Evolutionary conservation across 2,888 invertebrate genomes (phyloP).

Genomic region (Phengaris alcon): DNA sequence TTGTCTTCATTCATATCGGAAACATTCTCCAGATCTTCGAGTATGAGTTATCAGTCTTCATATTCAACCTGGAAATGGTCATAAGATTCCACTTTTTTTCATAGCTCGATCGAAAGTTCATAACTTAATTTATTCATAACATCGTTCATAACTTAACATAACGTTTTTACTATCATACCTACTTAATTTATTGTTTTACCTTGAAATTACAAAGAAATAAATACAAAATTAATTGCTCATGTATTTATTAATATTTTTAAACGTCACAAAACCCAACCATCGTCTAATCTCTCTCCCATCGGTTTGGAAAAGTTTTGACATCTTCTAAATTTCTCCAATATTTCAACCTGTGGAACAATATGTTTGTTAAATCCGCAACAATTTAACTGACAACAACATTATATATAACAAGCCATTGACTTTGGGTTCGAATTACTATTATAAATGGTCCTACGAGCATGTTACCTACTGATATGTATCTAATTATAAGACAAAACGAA

Average conservation of each 20-base stretch:
- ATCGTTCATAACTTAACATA: no score
- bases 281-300: constrained; percentile 69
- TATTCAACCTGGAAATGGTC: neutral
- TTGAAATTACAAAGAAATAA: neutral
- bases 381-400: neutral
- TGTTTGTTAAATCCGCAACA: neutral
- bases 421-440: neutral
- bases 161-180: no score
- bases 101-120: neutral
- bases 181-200: no score
- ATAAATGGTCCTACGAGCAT: neutral
- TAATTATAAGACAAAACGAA: no score
- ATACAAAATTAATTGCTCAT: neutral
- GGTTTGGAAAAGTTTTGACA: constrained; percentile 70
- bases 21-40: neutral
- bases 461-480: neutral
- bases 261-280: constrained; percentile 67
- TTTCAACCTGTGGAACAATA: constrained; percentile 61
- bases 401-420: neutral
- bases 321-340: constrained; percentile 69
- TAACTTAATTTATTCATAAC: neutral
- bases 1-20: neutral
- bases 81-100: neutral
- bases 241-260: constrained; percentile 8
- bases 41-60: constrained; percentile 34